phyloP scores from a whole-genome alignment of 92 coral and sea anemone genomes.

The Zoanthus solanderi region DNA sequence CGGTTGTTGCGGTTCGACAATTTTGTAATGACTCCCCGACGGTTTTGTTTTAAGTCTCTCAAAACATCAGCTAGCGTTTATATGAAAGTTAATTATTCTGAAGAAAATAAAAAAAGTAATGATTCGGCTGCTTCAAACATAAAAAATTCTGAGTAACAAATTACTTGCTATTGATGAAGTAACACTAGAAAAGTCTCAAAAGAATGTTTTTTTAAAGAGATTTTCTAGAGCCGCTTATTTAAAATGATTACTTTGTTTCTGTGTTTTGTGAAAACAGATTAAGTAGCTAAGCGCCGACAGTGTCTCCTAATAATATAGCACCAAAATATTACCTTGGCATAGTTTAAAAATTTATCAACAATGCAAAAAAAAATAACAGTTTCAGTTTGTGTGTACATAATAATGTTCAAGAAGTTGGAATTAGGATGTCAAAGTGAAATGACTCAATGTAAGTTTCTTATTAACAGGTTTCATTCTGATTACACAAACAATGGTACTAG shows the following conservation, averaged over 20 bases:
- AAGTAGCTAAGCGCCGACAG: not conserved
- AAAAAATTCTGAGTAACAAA: constrained; percentile 2
- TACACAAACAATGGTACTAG: not conserved
- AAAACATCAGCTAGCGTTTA: constrained; percentile 2
- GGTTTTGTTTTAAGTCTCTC: not conserved
- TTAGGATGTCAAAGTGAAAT: not conserved
- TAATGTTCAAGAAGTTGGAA: not conserved
- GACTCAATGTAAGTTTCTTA: not conserved
- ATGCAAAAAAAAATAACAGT: not conserved
- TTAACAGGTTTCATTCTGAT: not conserved
- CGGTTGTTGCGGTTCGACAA: not conserved
- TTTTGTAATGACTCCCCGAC: constrained; percentile 9
- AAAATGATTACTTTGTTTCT: constrained; percentile 9
- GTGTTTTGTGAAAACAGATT: constrained; percentile 2
- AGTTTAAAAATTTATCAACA: not conserved
- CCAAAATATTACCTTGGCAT: not conserved
- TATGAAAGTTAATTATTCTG: constrained; percentile 38
- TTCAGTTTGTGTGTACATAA: not conserved
- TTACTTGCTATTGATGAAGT: constrained; percentile 21
- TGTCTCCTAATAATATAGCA: not conserved
- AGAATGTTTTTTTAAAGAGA: not conserved
- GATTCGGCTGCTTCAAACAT: not conserved
- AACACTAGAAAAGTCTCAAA: not conserved
- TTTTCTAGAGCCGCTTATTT: not conserved
- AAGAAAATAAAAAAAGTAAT: constrained; percentile 11